Conservation (phyloP, 1,140 invertebrate species). For the Theocolax elegans region DNA sequence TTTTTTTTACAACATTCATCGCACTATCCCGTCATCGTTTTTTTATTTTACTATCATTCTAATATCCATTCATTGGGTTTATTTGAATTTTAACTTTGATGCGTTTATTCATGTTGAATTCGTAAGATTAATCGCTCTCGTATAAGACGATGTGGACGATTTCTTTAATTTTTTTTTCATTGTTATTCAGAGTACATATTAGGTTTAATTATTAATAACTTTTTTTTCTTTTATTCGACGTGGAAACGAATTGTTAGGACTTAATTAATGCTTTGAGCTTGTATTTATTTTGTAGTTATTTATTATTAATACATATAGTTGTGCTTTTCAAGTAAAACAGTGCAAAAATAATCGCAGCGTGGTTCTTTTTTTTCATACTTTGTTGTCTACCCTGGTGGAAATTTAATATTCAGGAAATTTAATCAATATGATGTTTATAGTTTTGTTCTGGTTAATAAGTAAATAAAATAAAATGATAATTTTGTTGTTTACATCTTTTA, state of each 20-base stretch:
- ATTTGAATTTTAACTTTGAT: constrained; percentile 36
- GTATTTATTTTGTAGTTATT: too few species aligned
- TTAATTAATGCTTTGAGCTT: constrained; percentile 23
- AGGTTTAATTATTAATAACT: too few species aligned
- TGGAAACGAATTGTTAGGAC: constrained; percentile 2
- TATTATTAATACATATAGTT: too few species aligned
- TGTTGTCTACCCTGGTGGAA: too few species aligned
- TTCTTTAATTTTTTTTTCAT: too few species aligned
- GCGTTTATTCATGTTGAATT: constrained; percentile 21
- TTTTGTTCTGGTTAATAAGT: not conserved
- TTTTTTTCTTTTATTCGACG: too few species aligned
- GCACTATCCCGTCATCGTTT: constrained; percentile 1
- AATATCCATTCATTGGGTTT: constrained; percentile 14
- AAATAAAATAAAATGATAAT: not conserved
- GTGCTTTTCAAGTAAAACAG: too few species aligned
- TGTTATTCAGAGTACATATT: too few species aligned
- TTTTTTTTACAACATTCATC: not conserved
- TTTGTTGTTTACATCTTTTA: too few species aligned
- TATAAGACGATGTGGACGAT: too few species aligned
- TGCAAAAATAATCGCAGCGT: too few species aligned
- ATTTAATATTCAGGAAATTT: not conserved
- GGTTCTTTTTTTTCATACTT: too few species aligned
- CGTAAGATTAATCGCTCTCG: not conserved
- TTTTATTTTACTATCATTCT: not conserved
- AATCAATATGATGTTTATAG: not conserved